phyloP scores from a whole-genome alignment of 2,797 vertebrate genomes.

The Smutsia temminckii region DNA sequence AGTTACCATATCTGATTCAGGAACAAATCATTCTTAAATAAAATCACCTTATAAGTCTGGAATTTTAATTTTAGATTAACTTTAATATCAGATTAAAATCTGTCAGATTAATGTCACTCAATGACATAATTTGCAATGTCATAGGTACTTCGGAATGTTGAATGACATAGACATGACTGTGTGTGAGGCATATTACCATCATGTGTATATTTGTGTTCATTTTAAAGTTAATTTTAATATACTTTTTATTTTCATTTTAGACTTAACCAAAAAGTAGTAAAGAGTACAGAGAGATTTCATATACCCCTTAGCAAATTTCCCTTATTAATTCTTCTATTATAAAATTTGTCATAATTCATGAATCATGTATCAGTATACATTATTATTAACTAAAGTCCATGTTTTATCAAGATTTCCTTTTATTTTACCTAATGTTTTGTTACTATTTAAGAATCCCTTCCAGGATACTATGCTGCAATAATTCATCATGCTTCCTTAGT shows the following conservation, averaged over 20 bases:
- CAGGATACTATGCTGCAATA: not conserved
- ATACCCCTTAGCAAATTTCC: not conserved
- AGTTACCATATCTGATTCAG: not conserved
- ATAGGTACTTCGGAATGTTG: not conserved
- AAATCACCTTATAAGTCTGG: not conserved
- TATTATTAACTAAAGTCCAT: not conserved
- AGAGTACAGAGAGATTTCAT: not conserved
- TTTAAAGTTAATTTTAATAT: not conserved
- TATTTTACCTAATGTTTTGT: not conserved
- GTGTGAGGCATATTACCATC: not conserved
- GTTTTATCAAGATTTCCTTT: not conserved
- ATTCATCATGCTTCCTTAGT: not conserved
- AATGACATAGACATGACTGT: not conserved
- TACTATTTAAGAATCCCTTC: not conserved
- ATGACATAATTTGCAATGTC: no score
- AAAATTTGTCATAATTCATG: not conserved
- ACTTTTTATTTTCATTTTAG: not conserved
- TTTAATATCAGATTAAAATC: no score
- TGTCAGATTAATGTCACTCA: not conserved
- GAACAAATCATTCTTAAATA: not conserved
- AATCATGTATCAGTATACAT: not conserved
- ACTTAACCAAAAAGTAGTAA: not conserved
- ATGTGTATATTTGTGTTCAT: not conserved
- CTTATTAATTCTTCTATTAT: not conserved
- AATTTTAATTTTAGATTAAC: not conserved